Evolutionary conservation across 2,888 invertebrate species (phyloP).

Genomic region (Callinectes sapidus): DNA sequence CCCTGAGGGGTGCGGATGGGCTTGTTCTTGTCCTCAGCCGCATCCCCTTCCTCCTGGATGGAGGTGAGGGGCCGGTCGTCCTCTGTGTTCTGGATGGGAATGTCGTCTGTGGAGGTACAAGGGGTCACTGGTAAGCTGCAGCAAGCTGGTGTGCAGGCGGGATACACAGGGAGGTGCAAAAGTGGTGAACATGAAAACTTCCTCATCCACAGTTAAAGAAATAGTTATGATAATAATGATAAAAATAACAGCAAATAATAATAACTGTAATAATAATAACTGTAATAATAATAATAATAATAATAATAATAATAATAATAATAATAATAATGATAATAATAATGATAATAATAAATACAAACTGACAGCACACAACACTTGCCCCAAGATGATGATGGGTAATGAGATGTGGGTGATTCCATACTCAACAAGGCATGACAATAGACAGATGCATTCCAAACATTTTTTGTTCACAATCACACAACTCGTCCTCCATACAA

Average conservation of each 20-base stretch:
- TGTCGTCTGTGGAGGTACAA: slow-evolving; percentile 62
- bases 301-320: neutral
- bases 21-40: slow-evolving; percentile 48
- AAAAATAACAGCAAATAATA: neutral
- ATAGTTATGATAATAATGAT: neutral
- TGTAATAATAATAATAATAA: neutral
- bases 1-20: slow-evolving; percentile 70
- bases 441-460: neutral
- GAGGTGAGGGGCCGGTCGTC: slow-evolving; percentile 59
- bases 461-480: neutral
- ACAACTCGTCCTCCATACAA: neutral
- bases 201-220: neutral
- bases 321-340: slow-evolving; percentile 21
- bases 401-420: neutral
- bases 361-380: neutral
- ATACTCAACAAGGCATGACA: neutral
- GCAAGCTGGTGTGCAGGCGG: neutral
- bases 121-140: neutral
- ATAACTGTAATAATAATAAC: neutral
- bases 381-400: neutral
- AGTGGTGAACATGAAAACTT: neutral
- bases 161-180: neutral
- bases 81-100: slow-evolving; percentile 67
- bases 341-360: neutral
- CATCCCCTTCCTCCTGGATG: slow-evolving; percentile 66